A percentile compares a stretch with the other conserved stretches of the same genome.
These are phyloP conservation scores for Philotrypesis tridentata DNA, from an alignment of 1,140 invertebrate genomes.

Conservation along the genomic window DNA sequence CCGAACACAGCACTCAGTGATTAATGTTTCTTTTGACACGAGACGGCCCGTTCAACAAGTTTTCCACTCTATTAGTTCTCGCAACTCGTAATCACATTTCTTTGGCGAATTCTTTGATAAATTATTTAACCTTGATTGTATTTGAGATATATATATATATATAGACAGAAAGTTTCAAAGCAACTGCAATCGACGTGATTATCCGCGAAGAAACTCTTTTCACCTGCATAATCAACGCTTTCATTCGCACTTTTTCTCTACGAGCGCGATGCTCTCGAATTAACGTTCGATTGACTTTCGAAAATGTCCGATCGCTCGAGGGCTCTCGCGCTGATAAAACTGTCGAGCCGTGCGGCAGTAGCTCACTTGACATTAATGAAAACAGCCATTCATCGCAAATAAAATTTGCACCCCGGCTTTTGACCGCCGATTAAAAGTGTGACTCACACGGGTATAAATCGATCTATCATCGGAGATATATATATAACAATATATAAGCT, in stretches of 20 bases:
- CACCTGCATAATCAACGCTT: neutral
- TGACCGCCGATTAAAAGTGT: no score
- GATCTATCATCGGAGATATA: no score
- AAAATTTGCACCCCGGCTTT: neutral
- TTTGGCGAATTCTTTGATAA: neutral
- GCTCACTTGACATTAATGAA: neutral
- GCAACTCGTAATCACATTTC: neutral
- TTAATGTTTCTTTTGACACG: neutral
- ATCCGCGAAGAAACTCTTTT: neutral
- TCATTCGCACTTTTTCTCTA: neutral
- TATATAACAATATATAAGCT: no score
- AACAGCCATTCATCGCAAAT: neutral
- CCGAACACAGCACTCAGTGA: neutral
- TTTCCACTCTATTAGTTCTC: neutral
- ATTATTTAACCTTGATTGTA: neutral
- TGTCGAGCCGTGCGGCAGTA: neutral
- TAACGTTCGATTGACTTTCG: slow-evolving; percentile 12
- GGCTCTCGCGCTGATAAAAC: neutral
- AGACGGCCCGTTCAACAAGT: neutral
- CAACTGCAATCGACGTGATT: neutral
- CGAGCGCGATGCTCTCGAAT: neutral
- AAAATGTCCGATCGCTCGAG: neutral
- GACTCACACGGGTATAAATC: neutral
- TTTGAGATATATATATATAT: no score
- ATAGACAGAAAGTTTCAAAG: no score